Conservation (phyloP, 2,888 invertebrate species). For the Sisyra terminalis region DNA sequence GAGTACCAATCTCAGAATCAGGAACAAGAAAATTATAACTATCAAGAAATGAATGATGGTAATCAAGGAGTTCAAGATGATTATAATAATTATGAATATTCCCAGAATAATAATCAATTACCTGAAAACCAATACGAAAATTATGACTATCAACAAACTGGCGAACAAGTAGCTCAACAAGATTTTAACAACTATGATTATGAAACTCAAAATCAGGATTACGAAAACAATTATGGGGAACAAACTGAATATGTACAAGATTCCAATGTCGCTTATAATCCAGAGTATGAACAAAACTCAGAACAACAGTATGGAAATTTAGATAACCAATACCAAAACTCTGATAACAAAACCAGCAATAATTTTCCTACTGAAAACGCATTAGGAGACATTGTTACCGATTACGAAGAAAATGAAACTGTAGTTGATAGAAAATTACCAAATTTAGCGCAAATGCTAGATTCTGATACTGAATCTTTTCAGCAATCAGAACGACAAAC, state of each 20-base stretch:
- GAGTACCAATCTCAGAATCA: constrained; percentile 11
- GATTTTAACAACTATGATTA: constrained; percentile 8
- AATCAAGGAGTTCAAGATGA: background rate
- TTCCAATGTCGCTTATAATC: background rate
- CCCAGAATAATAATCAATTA: constrained; percentile 9
- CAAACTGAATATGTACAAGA: too few species aligned
- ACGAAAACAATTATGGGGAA: constrained; percentile 2
- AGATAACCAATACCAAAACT: constrained; percentile 5
- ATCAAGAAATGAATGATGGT: background rate
- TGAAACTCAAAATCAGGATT: constrained; percentile 5
- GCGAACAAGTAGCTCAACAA: constrained; percentile 10
- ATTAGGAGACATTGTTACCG: too few species aligned
- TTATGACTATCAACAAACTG: constrained; percentile 4
- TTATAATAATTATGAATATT: background rate
- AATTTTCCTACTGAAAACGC: too few species aligned
- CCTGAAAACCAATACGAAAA: constrained; percentile 10
- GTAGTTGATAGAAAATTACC: constrained; percentile 10
- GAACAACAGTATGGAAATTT: constrained; percentile 1
- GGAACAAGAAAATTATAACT: background rate
- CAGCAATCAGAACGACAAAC: constrained; percentile 15
- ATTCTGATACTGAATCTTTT: constrained; percentile 24
- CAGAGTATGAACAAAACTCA: constrained; percentile 7
- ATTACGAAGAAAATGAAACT: constrained; percentile 4
- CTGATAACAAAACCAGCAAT: background rate
- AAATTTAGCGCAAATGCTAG: constrained; percentile 24